Base-by-base conservation (phyloP, 2,888 invertebrate species). In the Hedychridium roseum region DNA sequence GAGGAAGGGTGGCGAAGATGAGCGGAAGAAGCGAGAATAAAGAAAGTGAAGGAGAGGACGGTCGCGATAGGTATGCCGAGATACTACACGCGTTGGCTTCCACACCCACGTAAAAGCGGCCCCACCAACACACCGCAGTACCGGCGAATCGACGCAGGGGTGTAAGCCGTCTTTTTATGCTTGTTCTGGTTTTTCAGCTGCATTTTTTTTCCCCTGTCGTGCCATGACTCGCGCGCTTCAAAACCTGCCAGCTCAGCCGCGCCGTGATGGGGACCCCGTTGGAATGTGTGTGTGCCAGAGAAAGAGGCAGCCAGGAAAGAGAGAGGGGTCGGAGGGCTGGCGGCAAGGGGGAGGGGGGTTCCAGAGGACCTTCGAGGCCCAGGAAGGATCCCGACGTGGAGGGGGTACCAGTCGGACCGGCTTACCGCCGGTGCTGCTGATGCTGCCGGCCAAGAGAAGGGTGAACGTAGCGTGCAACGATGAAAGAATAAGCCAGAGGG, bases 381-480 rank as follows among this genome's bases (percentile, higher is more conserved):
- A 85, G 81, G 70, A 86, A 84, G 74, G 86, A 84, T 74, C 85
- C 85, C 81, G 84, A 83, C 76, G 85, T 84, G 76, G 85, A 85
- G 66, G 69, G 73, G 57, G 49, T 58, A 74, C 76, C 66, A 71
- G 76, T 75, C 68, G 66, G 70, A 76, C 74, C 74, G 73, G 76
- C 70, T 75, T 59, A 63, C 57, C 55, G 31, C 51, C 47, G 43
- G 23, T 9, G n/a, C n/a, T n/a, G n/a, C n/a, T n/a, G n/a, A n/a
- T n/a, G n/a, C n/a, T n/a, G n/a, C 23, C 23, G 5, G 9, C 9
- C 5, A 9, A 9, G 23, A 5, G 23, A 23, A 23, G 23, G 23
- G 23, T 9, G 23, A 23, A 23, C 5, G 23, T 23, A 23, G 23
- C 23, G 23, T 9, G 9, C 5, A 23, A 6, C 9, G 23, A 23